Evolutionary conservation across 2,113 vertebrate species (phyloP).

Genomic region (Oxygymnocypris stewartii): DNA sequence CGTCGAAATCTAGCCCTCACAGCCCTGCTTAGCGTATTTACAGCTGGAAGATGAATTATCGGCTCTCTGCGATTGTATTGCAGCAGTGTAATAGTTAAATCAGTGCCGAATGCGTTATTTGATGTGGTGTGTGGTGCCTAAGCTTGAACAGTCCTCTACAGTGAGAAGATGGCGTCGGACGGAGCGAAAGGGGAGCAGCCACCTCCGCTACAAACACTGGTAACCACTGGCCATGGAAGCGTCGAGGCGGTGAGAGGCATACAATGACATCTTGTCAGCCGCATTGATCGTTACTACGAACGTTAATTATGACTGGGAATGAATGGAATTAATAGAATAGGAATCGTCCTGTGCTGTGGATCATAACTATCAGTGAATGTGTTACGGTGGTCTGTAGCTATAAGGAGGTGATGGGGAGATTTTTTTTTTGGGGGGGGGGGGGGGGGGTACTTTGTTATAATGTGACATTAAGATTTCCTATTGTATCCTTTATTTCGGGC

Average conservation of each 20-base stretch:
- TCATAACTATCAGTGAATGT: conserved; percentile 16
- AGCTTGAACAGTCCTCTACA: conserved; percentile 74
- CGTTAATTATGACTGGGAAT: neutral
- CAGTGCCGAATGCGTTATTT: conserved; percentile 70
- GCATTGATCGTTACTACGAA: neutral
- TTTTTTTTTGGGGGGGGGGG: neutral
- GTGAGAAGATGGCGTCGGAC: conserved; percentile 82
- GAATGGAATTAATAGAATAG: neutral
- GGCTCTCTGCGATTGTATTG: conserved; percentile 51
- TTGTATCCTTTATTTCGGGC: neutral
- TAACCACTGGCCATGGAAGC: conserved; percentile 71
- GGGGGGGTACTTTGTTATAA: no score
- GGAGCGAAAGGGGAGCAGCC: conserved; percentile 78
- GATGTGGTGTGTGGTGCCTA: conserved; percentile 58
- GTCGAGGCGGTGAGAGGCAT: conserved; percentile 74
- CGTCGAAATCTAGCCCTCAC: conserved; percentile 10
- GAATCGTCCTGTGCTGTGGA: conserved; percentile 14
- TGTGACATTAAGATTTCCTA: neutral
- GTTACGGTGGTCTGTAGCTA: conserved; percentile 4
- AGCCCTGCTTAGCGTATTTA: neutral
- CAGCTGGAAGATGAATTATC: conserved; percentile 4
- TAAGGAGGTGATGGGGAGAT: neutral
- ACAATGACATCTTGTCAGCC: neutral
- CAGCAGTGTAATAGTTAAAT: conserved; percentile 73
- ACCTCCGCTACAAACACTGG: conserved; percentile 74